Conservation (phyloP, 1,140 invertebrate genomes). For the Rhyzopertha dominica region DNA sequence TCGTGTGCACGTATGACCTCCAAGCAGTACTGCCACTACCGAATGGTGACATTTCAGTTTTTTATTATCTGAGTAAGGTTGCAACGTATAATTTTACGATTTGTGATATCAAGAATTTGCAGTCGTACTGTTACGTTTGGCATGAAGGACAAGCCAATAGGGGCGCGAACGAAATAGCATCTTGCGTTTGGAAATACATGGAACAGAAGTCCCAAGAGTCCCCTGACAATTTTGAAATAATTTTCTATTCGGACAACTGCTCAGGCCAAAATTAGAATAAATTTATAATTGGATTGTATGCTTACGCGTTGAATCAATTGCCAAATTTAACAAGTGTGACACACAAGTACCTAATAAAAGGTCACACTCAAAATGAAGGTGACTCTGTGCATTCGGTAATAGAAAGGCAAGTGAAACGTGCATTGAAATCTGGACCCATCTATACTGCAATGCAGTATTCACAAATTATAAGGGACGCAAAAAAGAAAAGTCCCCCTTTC, state of each 20-base stretch:
- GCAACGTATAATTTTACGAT: neutral
- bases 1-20: neutral
- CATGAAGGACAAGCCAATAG: neutral
- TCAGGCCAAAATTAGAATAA: neutral
- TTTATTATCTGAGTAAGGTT: neutral
- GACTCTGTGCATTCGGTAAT: neutral
- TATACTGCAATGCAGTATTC: conserved; percentile 33
- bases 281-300: neutral
- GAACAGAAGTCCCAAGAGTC: too few relatives aligned
- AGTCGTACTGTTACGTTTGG: conserved; percentile 3
- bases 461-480: conserved; percentile 18
- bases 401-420: conserved; percentile 7
- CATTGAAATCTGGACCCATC: conserved; percentile 38
- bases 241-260: conserved; percentile 9
- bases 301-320: neutral
- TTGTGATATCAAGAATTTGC: neutral
- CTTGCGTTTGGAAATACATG: neutral
- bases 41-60: neutral
- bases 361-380: conserved; percentile 1
- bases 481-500: conserved; percentile 11
- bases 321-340: conserved; percentile 1
- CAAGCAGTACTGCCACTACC: conserved; percentile 4
- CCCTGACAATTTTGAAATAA: neutral
- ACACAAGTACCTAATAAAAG: neutral
- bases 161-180: neutral